Conservation (phyloP, 2,113 vertebrate genomes). For the Bufo bufo region DNA sequence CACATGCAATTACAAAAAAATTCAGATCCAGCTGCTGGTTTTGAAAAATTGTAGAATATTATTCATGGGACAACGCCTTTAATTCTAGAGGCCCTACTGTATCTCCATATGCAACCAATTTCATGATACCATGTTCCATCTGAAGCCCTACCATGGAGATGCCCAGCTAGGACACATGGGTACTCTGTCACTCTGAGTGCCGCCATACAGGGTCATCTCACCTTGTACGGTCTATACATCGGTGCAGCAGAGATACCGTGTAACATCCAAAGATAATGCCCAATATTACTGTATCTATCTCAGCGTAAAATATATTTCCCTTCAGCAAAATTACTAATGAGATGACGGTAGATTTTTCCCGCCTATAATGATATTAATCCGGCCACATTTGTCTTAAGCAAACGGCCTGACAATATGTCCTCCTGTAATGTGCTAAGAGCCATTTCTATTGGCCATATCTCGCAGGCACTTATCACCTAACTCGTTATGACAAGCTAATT, state of each 20-base stretch:
- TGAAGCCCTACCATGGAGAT: background rate
- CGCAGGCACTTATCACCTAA: constrained; percentile 90
- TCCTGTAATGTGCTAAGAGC: constrained; percentile 98
- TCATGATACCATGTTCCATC: background rate
- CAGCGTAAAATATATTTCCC: background rate
- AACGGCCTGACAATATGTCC: constrained; percentile 93
- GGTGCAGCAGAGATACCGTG: too few species aligned
- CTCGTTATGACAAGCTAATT: constrained; percentile 99
- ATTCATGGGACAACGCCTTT: too few species aligned
- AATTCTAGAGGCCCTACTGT: too few species aligned
- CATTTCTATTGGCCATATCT: constrained; percentile 85
- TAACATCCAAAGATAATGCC: background rate
- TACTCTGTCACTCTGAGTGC: background rate
- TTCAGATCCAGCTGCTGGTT: too few species aligned
- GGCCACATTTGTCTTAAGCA: constrained; percentile 92
- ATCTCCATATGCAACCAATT: background rate
- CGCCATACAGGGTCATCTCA: background rate
- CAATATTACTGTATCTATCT: background rate
- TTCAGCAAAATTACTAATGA: constrained; percentile 32
- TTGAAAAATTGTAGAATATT: too few species aligned
- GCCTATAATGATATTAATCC: constrained; percentile 74
- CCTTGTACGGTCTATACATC: background rate
- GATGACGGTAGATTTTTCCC: constrained; percentile 10
- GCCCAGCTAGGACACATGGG: background rate
- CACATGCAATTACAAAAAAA: too few species aligned